Percentiles rank a stretch among this genome's conserved stretches.
Conservation (phyloP, 1,140 invertebrate genomes). For the Agrypnia vestita region DNA sequence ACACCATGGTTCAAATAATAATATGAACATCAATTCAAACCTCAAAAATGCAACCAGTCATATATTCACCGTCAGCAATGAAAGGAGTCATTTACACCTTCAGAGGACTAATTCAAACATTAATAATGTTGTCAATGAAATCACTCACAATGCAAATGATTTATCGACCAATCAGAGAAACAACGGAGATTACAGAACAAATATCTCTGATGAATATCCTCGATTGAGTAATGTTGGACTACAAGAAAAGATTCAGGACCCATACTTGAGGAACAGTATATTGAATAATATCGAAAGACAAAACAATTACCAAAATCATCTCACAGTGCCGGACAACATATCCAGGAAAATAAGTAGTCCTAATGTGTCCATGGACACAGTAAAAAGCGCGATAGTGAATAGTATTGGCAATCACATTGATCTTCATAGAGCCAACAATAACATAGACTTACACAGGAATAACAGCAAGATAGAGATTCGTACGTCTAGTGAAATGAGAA, state of each 20-base stretch:
- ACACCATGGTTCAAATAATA: conserved; percentile 43
- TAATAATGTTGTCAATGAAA: conserved; percentile 50
- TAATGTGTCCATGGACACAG: conserved; percentile 25
- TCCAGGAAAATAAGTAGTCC: conserved; percentile 53
- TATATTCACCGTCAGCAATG: conserved; percentile 48
- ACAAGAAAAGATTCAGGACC: conserved; percentile 51
- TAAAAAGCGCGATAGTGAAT: conserved; percentile 29
- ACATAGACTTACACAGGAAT: conserved; percentile 32
- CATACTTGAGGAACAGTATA: conserved; percentile 45
- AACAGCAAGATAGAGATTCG: conserved; percentile 53
- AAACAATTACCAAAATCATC: conserved; percentile 51
- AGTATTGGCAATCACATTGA: conserved; percentile 40
- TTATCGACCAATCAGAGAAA: conserved; percentile 48
- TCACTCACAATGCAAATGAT: conserved; percentile 56
- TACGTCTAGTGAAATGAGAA: conserved; percentile 65
- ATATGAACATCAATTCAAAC: conserved; percentile 42
- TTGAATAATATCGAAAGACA: conserved; percentile 53
- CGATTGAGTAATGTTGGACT: conserved; percentile 47
- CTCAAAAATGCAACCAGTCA: conserved; percentile 53
- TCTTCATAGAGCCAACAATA: conserved; percentile 41
- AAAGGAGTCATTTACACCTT: conserved; percentile 47
- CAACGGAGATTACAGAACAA: conserved; percentile 54
- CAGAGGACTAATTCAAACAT: conserved; percentile 36
- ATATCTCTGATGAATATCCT: conserved; percentile 43
- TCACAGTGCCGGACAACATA: conserved; percentile 34